Conservation (phyloP, 37 sponge, comb jelly and placozoan genomes). For the Crambe crambe region DNA sequence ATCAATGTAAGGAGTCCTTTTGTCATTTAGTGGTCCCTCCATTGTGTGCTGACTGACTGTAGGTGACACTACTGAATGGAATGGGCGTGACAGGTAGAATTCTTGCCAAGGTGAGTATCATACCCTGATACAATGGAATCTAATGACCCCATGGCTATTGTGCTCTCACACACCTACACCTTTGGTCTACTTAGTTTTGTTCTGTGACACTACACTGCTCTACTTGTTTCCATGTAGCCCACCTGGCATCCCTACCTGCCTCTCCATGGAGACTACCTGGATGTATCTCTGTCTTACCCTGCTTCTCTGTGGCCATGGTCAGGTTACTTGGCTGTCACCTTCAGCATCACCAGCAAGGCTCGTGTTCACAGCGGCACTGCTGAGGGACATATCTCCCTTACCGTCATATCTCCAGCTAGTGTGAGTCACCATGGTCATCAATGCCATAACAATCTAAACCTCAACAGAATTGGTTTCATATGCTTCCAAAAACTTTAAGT, state of each 20-base stretch:
- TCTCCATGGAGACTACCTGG: slow-evolving; percentile 71
- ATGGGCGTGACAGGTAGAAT: slow-evolving; percentile 94
- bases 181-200: not conserved
- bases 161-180: not conserved
- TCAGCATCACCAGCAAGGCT: slow-evolving; percentile 75
- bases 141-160: not conserved
- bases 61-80: slow-evolving; percentile 97
- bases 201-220: not conserved
- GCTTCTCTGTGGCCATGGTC: slow-evolving; percentile 97
- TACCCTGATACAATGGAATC: not conserved
- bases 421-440: slow-evolving; percentile 8
- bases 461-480: too few relatives aligned
- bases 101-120: slow-evolving; percentile 57
- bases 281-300: slow-evolving; percentile 88
- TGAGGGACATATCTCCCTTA: slow-evolving; percentile 78
- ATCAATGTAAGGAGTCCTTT: slow-evolving; percentile 80
- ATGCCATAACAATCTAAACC: not conserved
- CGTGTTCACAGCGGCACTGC: slow-evolving; percentile 57
- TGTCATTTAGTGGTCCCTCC: not conserved
- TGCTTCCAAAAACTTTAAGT: too few relatives aligned
- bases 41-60: not conserved
- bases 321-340: slow-evolving; percentile 86
- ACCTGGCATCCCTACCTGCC: slow-evolving; percentile 84
- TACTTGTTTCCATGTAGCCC: slow-evolving; percentile 40
- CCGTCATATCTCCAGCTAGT: slow-evolving; percentile 58